Evolutionary conservation across 1,140 invertebrate genomes (phyloP).

Genomic region (Asobara japonica): DNA sequence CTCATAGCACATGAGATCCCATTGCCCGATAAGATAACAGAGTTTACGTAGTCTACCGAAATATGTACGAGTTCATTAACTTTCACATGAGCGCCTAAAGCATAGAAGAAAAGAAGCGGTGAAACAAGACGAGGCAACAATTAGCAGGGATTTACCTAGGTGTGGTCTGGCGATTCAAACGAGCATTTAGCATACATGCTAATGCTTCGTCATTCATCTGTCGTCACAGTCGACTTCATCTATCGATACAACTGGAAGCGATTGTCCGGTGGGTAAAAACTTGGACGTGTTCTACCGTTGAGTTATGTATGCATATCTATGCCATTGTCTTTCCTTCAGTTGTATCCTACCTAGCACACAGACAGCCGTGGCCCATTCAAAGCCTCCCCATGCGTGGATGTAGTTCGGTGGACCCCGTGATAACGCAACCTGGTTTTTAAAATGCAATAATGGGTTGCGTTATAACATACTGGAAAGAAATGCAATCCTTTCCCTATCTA

Average conservation of each 20-base stretch:
- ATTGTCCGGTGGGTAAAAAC: not conserved
- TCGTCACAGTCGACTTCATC: not conserved
- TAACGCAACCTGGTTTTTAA: not conserved
- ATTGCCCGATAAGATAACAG: not conserved
- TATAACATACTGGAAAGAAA: not conserved
- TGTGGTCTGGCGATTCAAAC: not conserved
- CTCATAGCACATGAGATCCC: not conserved
- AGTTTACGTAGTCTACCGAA: not conserved
- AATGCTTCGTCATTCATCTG: not conserved
- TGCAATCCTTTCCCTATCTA: constrained; percentile 1
- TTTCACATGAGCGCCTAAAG: not conserved
- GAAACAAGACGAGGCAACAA: not conserved
- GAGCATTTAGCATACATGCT: not conserved
- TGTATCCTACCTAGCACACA: not conserved
- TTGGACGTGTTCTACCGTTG: not conserved
- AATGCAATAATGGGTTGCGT: not conserved
- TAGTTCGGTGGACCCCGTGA: not conserved
- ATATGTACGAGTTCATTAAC: not conserved
- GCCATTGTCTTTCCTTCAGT: not conserved
- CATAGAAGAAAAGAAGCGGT: not conserved
- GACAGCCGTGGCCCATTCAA: not conserved
- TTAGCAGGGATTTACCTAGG: not conserved
- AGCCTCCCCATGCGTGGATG: not conserved
- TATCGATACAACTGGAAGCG: not conserved
- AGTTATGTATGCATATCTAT: not conserved